A percentile compares a stretch with the other conserved stretches of the same genome.
Evolutionary conservation across 2,113 vertebrate species (phyloP).

Genomic region (Gymnorhina tibicen): DNA sequence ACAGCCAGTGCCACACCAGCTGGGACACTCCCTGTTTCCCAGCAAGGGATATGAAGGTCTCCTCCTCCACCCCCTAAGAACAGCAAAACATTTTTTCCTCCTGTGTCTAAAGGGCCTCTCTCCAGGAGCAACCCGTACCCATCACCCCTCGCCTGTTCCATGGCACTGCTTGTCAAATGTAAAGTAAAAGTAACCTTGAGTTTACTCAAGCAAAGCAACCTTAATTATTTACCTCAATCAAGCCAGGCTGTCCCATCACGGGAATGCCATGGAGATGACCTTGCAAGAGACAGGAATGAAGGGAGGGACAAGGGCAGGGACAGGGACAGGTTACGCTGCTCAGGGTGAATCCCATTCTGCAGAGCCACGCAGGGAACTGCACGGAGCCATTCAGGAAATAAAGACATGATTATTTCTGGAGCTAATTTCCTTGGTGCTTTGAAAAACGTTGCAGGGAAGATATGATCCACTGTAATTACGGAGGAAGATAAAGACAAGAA

Average conservation of each 20-base stretch:
- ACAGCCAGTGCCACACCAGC: background rate
- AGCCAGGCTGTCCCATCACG: background rate
- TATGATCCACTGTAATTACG: constrained; percentile 14
- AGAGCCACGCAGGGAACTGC: rapidly evolving
- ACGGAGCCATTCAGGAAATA: background rate
- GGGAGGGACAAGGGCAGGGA: background rate
- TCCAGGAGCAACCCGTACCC: background rate
- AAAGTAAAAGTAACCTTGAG: background rate
- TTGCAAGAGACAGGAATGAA: background rate
- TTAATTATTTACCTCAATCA: rapidly evolving
- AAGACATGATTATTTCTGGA: constrained; percentile 31
- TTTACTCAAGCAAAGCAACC: background rate
- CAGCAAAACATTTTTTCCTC: rapidly evolving
- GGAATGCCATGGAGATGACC: background rate
- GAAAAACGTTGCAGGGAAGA: constrained; percentile 29
- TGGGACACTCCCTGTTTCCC: background rate
- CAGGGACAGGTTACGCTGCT: background rate
- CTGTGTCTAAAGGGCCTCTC: background rate
- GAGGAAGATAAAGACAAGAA: background rate
- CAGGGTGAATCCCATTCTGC: background rate
- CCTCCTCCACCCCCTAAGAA: background rate
- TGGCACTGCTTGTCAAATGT: too few species aligned
- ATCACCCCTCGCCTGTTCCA: background rate
- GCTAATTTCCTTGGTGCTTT: constrained; percentile 43
- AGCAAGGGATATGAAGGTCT: background rate